Evolutionary conservation across 2,797 vertebrate species (phyloP).

Genomic region (Anas acuta): DNA sequence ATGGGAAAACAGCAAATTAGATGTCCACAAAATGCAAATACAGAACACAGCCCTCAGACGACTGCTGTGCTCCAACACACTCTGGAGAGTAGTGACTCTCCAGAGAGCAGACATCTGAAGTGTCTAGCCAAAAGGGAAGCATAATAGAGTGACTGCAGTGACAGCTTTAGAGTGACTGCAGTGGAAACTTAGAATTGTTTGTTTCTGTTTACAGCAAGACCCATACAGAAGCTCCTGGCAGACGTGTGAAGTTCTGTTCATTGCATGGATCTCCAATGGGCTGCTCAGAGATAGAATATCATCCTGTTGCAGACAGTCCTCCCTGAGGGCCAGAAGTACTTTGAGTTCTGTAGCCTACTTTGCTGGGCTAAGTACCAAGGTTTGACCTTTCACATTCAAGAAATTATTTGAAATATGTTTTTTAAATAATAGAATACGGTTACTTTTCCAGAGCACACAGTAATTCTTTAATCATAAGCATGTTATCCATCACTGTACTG

Average conservation of each 20-base stretch:
- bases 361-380: background rate
- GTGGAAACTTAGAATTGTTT: background rate
- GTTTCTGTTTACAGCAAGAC: background rate
- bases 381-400: background rate
- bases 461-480: background rate
- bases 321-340: background rate
- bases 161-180: background rate
- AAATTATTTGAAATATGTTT: background rate
- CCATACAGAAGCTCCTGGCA: background rate
- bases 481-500: background rate
- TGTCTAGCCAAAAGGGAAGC: background rate
- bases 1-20: background rate
- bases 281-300: background rate
- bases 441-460: background rate
- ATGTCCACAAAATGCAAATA: background rate
- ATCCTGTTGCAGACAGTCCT: background rate
- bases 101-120: background rate
- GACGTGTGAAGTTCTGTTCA: background rate
- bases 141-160: background rate
- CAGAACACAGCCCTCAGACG: background rate
- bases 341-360: background rate
- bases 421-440: background rate
- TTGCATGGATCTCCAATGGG: background rate
- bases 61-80: background rate
- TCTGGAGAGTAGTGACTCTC: background rate